These are phyloP conservation scores for Biston betularia DNA, from an alignment of 2,888 invertebrate species.

Conservation along the genomic window DNA sequence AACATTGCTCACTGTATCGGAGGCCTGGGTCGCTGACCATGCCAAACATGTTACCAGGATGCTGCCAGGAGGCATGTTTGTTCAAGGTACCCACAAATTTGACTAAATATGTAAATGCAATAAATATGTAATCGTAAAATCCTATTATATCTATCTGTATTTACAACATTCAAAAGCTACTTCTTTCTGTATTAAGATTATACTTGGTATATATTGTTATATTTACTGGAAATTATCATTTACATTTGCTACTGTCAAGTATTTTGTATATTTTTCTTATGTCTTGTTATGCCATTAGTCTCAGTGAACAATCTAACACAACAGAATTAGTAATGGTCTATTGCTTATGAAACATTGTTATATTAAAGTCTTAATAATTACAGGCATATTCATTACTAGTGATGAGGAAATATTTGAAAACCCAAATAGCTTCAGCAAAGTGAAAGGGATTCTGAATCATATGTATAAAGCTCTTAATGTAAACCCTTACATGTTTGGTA, in stretches of 20 bases:
- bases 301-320: background rate
- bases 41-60: constrained; percentile 95
- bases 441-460: constrained; percentile 85
- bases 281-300: background rate
- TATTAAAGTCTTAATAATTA: constrained; percentile 38
- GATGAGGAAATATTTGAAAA: constrained; percentile 88
- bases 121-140: too few species aligned
- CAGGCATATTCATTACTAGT: constrained; percentile 91
- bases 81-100: constrained; percentile 85
- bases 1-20: constrained; percentile 86
- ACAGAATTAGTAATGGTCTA: background rate
- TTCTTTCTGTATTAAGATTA: too few species aligned
- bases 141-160: too few species aligned
- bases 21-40: constrained; percentile 92
- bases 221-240: too few species aligned
- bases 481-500: constrained; percentile 88
- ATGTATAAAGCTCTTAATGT: constrained; percentile 84
- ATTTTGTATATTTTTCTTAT: background rate
- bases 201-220: too few species aligned
- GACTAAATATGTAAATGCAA: too few species aligned
- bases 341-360: background rate
- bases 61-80: constrained; percentile 96
- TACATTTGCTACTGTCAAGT: too few species aligned
- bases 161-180: too few species aligned
- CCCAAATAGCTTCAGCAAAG: constrained; percentile 83